Evolutionary conservation across 2,113 vertebrate species (phyloP).

Genomic region (Oceanodroma tethys): DNA sequence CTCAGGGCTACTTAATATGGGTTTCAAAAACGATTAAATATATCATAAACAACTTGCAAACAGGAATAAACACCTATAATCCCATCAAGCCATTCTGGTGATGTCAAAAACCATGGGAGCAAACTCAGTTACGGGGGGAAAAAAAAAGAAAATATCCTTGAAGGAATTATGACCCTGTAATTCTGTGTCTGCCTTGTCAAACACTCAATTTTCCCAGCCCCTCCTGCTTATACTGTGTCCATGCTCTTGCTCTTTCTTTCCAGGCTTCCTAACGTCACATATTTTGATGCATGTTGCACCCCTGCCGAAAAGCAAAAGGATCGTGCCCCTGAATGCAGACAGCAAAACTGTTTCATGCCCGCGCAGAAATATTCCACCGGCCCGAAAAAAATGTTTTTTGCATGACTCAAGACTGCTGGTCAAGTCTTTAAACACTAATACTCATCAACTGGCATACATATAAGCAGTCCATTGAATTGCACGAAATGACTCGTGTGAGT

Average conservation of each 20-base stretch:
- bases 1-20: constrained; percentile 46
- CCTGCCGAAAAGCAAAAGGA: background rate
- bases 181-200: background rate
- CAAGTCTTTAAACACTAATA: background rate
- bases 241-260: background rate
- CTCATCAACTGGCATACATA: background rate
- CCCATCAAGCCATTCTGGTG: constrained; percentile 2
- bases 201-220: background rate
- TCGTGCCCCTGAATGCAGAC: background rate
- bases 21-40: constrained; percentile 61
- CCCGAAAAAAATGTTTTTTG: fast-evolving
- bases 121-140: background rate
- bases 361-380: fast-evolving
- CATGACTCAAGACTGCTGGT: constrained; percentile 2
- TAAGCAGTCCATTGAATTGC: background rate
- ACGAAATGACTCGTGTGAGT: background rate
- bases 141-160: background rate
- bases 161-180: background rate
- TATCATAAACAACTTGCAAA: constrained; percentile 68
- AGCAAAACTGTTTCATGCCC: background rate
- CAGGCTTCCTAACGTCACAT: background rate
- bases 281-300: background rate
- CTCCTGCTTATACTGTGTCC: background rate
- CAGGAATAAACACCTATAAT: constrained; percentile 69
- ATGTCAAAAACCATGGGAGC: constrained; percentile 43